Percentiles rank a stretch among this genome's conserved stretches.
phyloP scores from a whole-genome alignment of 2,797 vertebrate species.

The Tenualosa ilisha region DNA sequence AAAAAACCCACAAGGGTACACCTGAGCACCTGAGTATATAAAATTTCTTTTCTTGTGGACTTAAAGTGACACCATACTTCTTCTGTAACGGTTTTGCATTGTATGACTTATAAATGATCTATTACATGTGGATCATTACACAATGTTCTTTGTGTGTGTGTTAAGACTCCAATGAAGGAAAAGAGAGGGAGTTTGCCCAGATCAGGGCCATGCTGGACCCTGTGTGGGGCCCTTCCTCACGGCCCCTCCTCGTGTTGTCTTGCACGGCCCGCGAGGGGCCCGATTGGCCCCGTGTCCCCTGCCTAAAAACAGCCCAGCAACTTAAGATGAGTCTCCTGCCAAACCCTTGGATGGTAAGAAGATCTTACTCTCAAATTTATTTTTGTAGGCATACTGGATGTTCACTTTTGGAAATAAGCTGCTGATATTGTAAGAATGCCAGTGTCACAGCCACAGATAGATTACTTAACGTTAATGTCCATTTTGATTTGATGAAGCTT shows the following conservation, averaged over 20 bases:
- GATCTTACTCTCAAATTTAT: neutral
- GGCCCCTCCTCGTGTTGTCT: slow-evolving; percentile 87
- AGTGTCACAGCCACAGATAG: too few relatives aligned
- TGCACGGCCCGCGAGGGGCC: slow-evolving; percentile 76
- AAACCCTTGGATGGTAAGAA: slow-evolving; percentile 89
- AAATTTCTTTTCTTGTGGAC: too few relatives aligned
- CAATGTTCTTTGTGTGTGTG: slow-evolving; percentile 17
- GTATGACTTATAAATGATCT: neutral
- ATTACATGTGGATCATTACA: neutral
- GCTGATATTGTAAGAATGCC: neutral
- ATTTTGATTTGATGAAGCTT: too few relatives aligned
- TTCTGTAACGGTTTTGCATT: neutral
- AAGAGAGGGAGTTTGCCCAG: slow-evolving; percentile 78
- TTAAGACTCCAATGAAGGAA: slow-evolving; percentile 58
- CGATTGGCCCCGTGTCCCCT: slow-evolving; percentile 71
- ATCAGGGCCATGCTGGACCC: slow-evolving; percentile 82
- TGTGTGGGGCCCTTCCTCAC: slow-evolving; percentile 68
- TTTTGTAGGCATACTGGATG: neutral
- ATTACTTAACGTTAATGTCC: too few relatives aligned
- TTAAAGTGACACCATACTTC: neutral
- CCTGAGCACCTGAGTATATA: too few relatives aligned
- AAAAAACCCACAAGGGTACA: too few relatives aligned
- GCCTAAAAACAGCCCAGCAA: slow-evolving; percentile 87
- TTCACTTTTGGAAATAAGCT: neutral
- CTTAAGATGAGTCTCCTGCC: slow-evolving; percentile 76